Evolutionary conservation across 2,888 invertebrate species (phyloP).

Genomic region (Agrochola macilenta): DNA sequence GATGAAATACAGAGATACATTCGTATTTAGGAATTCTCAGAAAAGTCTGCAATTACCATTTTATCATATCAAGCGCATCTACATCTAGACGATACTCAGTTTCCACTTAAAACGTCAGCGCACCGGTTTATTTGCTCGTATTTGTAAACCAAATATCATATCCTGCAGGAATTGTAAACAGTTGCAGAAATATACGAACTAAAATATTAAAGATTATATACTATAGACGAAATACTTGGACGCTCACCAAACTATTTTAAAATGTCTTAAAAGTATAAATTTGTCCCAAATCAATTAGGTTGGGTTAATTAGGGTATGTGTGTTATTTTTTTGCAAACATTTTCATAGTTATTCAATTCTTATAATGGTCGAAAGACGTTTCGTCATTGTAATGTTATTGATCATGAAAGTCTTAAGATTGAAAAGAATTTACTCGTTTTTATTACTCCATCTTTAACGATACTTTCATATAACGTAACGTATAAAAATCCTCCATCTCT

Average conservation of each 20-base stretch:
- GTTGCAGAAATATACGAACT: slow-evolving; percentile 11
- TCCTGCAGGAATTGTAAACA: slow-evolving; percentile 28
- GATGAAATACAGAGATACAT: too few relatives aligned
- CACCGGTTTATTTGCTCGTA: slow-evolving; percentile 42
- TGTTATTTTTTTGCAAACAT: neutral
- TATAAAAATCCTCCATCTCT: slow-evolving; percentile 25
- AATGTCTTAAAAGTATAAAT: neutral
- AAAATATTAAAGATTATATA: neutral
- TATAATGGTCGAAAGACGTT: neutral
- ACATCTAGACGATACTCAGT: slow-evolving; percentile 11
- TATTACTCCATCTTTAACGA: neutral
- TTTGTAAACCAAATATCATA: slow-evolving; percentile 54
- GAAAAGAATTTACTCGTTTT: neutral
- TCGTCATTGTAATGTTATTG: neutral
- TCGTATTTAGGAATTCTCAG: neutral
- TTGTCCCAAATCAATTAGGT: neutral
- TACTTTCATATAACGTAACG: neutral
- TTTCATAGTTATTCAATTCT: neutral
- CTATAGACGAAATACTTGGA: slow-evolving; percentile 3
- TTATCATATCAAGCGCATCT: slow-evolving; percentile 10
- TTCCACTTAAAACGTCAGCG: slow-evolving; percentile 58
- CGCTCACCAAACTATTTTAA: neutral
- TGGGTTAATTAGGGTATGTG: neutral
- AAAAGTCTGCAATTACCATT: slow-evolving; percentile 1
- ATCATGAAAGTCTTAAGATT: neutral